Evolutionary conservation across 2,888 invertebrate genomes (phyloP).

Genomic region (Parasteatoda lunata): DNA sequence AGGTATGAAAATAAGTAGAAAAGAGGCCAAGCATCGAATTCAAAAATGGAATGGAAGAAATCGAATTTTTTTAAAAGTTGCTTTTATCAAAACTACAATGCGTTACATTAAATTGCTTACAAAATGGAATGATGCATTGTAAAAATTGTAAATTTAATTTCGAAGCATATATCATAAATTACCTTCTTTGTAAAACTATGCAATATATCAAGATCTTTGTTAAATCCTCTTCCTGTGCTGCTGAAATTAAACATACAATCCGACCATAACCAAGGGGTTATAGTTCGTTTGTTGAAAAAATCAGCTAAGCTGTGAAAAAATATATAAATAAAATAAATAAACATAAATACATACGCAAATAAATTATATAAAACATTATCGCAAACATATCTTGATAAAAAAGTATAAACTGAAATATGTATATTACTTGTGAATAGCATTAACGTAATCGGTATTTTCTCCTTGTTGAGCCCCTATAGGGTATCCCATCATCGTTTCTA

Average conservation of each 20-base stretch:
- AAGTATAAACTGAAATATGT: too few relatives aligned
- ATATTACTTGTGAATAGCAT: slow-evolving; percentile 11
- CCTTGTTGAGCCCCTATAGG: slow-evolving; percentile 66
- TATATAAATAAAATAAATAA: not conserved
- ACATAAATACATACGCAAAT: too few relatives aligned
- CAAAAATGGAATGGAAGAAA: too few relatives aligned
- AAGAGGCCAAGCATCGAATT: too few relatives aligned
- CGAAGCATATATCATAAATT: not conserved
- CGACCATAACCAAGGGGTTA: slow-evolving; percentile 60
- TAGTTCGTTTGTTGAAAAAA: slow-evolving; percentile 38
- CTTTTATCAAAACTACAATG: too few relatives aligned
- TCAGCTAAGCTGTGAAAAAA: slow-evolving; percentile 68
- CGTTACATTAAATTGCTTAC: too few relatives aligned
- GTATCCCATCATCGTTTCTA: slow-evolving; percentile 69
- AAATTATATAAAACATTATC: too few relatives aligned
- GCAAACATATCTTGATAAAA: too few relatives aligned
- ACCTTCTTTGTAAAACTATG: slow-evolving; percentile 65
- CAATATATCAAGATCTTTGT: slow-evolving; percentile 33
- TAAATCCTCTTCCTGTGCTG: slow-evolving; percentile 29
- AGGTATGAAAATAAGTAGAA: too few relatives aligned
- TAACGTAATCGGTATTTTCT: slow-evolving; percentile 32
- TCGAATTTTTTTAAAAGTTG: too few relatives aligned
- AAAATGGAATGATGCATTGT: too few relatives aligned
- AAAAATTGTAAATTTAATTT: too few relatives aligned
- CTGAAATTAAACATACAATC: slow-evolving; percentile 42